These are phyloP conservation scores for Agapornis canus DNA, from an alignment of 2,797 vertebrate species.

Conservation along the genomic window DNA sequence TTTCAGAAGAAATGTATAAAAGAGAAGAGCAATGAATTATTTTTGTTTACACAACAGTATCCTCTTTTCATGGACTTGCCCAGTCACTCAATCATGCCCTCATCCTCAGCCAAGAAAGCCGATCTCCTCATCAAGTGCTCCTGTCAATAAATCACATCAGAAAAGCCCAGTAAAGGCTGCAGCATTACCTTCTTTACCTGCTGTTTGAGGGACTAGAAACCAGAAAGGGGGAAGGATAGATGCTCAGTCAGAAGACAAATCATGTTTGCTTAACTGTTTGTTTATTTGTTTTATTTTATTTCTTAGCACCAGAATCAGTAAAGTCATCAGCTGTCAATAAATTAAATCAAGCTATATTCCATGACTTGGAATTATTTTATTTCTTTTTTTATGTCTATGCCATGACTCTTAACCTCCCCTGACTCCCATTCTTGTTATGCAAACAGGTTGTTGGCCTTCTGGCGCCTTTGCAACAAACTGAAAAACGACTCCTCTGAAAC, in stretches of 20 bases:
- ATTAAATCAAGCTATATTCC: not conserved
- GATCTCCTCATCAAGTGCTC: rapidly evolving
- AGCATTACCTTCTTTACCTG: rapidly evolving
- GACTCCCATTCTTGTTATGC: not conserved
- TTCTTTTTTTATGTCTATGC: not conserved
- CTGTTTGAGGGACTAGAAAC: not conserved
- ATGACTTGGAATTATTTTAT: not conserved
- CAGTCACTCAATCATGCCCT: not conserved
- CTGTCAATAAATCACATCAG: not conserved
- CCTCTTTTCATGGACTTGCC: not conserved
- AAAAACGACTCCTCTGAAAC: not conserved
- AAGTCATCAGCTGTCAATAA: not conserved
- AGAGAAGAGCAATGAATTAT: not conserved
- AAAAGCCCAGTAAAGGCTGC: not conserved
- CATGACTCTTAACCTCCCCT: not conserved
- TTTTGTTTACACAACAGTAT: not conserved
- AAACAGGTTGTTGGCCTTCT: not conserved
- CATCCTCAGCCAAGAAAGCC: not conserved
- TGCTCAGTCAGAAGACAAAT: not conserved
- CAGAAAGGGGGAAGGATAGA: not conserved
- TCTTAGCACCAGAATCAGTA: not conserved
- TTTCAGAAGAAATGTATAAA: not conserved
- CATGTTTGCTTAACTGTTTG: not conserved
- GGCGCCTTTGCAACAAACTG: not conserved
- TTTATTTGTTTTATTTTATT: not conserved